Conservation (phyloP, 1,140 invertebrate species). For the Oncopeltus fasciatus region DNA sequence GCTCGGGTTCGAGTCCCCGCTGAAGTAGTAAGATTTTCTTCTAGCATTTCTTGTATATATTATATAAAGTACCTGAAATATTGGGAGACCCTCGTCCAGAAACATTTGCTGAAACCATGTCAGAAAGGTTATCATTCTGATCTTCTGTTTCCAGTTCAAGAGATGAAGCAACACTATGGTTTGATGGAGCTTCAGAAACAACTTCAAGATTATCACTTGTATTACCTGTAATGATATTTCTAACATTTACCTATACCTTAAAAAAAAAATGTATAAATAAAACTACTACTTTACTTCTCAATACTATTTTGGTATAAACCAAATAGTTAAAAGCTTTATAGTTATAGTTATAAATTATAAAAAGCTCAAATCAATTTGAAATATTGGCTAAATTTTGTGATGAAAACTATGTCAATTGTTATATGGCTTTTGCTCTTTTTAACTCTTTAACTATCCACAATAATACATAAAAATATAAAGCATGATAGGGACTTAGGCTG, state of each 20-base stretch:
- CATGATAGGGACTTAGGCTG: no score
- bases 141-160: conserved; percentile 69
- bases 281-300: no score
- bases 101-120: conserved; percentile 84
- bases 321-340: neutral
- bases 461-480: no score
- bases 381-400: conserved; percentile 80
- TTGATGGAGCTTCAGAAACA: conserved; percentile 85
- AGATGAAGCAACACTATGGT: conserved; percentile 86
- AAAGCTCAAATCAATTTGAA: no score
- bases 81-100: conserved; percentile 49
- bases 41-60: no score
- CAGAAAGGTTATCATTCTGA: conserved; percentile 82
- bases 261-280: no score
- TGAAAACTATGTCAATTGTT: conserved; percentile 38
- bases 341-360: conserved; percentile 42
- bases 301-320: neutral
- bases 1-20: no score
- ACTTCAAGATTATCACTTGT: conserved; percentile 87
- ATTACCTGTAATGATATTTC: conserved; percentile 54
- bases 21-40: no score
- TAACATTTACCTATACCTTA: no score
- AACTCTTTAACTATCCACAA: conserved; percentile 18
- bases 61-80: conserved; percentile 6
- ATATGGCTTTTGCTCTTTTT: no score